Conservation (phyloP, 1,140 invertebrate species). For the Drosophila kohkoa region DNA sequence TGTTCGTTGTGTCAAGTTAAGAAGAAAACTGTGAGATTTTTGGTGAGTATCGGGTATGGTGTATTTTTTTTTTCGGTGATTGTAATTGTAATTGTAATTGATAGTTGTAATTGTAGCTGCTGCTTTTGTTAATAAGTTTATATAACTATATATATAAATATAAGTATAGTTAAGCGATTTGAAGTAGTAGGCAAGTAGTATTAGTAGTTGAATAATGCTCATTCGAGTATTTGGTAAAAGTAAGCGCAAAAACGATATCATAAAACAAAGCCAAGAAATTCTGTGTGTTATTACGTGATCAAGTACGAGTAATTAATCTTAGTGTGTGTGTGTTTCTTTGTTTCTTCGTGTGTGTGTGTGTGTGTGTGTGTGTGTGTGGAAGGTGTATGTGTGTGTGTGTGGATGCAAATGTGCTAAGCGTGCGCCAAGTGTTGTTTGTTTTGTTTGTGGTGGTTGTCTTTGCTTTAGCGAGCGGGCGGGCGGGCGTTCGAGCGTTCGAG, state of each 20-base stretch:
- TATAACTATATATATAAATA: slow-evolving; percentile 56
- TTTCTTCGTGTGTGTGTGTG: not conserved
- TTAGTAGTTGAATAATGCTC: slow-evolving; percentile 68
- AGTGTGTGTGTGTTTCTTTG: not conserved
- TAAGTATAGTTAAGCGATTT: slow-evolving; percentile 72
- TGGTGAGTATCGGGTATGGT: slow-evolving; percentile 11
- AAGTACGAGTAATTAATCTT: slow-evolving; percentile 29
- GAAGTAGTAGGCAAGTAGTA: slow-evolving; percentile 68
- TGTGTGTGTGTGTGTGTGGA: slow-evolving; percentile 2
- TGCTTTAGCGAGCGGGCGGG: slow-evolving; percentile 40
- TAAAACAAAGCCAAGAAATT: slow-evolving; percentile 46
- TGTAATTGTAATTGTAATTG: slow-evolving; percentile 29
- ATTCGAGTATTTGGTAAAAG: slow-evolving; percentile 57
- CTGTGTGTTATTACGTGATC: slow-evolving; percentile 25
- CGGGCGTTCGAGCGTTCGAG: slow-evolving; percentile 8
- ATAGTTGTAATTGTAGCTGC: slow-evolving; percentile 21
- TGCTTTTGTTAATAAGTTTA: slow-evolving; percentile 30
- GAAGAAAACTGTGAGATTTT: slow-evolving; percentile 18
- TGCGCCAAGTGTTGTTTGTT: slow-evolving; percentile 63
- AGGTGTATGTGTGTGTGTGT: slow-evolving; percentile 14
- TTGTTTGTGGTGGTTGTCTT: slow-evolving; percentile 56
- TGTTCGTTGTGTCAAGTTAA: slow-evolving; percentile 15
- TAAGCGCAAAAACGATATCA: slow-evolving; percentile 43
- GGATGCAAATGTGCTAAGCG: slow-evolving; percentile 79
- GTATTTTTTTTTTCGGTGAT: slow-evolving; percentile 18